Evolutionary conservation across 2,113 vertebrate genomes (phyloP).

Genomic region (Etheostoma cragini): DNA sequence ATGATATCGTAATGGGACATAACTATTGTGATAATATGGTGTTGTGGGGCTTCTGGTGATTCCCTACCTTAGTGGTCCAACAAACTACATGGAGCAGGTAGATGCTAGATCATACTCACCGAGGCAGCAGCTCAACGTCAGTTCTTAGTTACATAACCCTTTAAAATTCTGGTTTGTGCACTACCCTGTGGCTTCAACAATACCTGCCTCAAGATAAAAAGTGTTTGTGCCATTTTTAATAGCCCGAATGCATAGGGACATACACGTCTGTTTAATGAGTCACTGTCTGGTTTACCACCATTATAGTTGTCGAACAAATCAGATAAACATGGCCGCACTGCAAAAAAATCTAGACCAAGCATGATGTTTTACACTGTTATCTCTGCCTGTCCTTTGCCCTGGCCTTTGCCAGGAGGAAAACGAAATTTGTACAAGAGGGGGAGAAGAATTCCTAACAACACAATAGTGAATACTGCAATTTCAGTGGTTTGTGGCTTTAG

Average conservation of each 20-base stretch:
- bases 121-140: neutral
- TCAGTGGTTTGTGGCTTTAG: conserved; percentile 48
- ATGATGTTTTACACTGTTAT: neutral
- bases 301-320: neutral
- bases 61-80: neutral
- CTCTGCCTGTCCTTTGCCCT: conserved; percentile 1
- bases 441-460: neutral
- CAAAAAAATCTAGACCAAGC: neutral
- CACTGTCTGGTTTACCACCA: neutral
- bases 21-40: no score
- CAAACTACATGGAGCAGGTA: conserved; percentile 5
- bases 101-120: no score
- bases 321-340: neutral
- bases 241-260: neutral
- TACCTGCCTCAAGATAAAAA: conserved; percentile 8
- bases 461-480: conserved; percentile 30
- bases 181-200: neutral
- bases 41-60: no score
- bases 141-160: neutral
- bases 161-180: neutral
- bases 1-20: no score
- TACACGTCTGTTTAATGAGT: neutral
- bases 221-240: neutral
- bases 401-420: conserved; percentile 21
- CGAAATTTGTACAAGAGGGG: conserved; percentile 18